Evolutionary conservation across 2,797 vertebrate genomes (phyloP).

Genomic region (Darevskia mixta): DNA sequence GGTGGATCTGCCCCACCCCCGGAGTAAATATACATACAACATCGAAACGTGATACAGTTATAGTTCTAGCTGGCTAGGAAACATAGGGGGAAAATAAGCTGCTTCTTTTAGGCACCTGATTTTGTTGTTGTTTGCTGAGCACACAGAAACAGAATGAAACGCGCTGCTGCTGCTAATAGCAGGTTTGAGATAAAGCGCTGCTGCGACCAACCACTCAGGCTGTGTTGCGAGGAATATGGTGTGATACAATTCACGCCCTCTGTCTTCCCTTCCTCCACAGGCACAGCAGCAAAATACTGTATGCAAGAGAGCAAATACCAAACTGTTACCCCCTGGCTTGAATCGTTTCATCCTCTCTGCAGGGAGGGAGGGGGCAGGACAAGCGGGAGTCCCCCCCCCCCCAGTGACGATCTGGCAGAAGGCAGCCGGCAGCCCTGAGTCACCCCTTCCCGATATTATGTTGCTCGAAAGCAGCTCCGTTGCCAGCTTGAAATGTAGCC

Average conservation of each 20-base stretch:
- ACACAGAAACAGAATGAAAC: not conserved
- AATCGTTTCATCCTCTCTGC: not conserved
- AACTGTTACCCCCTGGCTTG: not conserved
- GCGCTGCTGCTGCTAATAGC: not conserved
- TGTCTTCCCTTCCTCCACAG: not conserved
- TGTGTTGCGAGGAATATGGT: not conserved
- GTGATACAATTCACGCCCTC: no score
- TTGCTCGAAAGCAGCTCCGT: constrained; percentile 2
- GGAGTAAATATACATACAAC: no score
- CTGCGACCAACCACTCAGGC: no score
- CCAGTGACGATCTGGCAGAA: not conserved
- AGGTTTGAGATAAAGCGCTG: not conserved
- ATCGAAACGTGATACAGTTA: no score
- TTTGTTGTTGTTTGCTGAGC: not conserved
- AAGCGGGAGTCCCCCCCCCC: no score
- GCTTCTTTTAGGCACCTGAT: not conserved
- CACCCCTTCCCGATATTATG: no score
- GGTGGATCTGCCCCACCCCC: not conserved
- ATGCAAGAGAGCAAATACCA: not conserved
- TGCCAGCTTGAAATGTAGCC: not conserved
- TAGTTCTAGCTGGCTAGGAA: not conserved
- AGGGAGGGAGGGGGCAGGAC: no score
- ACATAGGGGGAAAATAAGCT: no score
- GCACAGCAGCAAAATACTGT: not conserved
- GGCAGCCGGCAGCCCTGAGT: not conserved